Conservation (phyloP, 2,797 vertebrate species). For the Pogoniulus pusillus region DNA sequence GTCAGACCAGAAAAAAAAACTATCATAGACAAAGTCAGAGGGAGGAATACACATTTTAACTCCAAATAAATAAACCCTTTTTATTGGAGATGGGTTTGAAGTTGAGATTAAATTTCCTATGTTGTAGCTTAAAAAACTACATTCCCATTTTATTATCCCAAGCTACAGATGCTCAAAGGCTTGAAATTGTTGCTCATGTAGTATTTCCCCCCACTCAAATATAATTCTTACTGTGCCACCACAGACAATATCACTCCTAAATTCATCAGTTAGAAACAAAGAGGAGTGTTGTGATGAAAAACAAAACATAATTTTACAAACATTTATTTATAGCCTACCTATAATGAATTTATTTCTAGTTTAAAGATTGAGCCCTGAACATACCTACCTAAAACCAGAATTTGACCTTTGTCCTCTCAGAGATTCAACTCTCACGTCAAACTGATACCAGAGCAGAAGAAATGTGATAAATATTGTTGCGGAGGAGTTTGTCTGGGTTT, state of each 20-base stretch:
- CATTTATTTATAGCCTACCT: no score
- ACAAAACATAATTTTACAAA: no score
- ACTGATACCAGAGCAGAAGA: not conserved
- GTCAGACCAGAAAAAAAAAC: not conserved
- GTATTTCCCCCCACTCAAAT: not conserved
- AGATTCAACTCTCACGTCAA: not conserved
- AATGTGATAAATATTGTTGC: no score
- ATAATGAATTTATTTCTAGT: not conserved
- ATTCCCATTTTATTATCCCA: not conserved
- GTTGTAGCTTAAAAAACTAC: not conserved
- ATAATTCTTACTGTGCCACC: not conserved
- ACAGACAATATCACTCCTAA: not conserved
- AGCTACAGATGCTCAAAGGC: not conserved
- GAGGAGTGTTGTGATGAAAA: not conserved
- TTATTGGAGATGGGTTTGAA: not conserved
- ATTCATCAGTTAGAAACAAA: not conserved
- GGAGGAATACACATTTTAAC: not conserved
- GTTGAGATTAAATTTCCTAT: not conserved
- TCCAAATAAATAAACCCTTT: not conserved
- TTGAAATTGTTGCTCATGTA: not conserved
- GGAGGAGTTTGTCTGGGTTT: no score
- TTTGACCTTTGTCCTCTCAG: not conserved
- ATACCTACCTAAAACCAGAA: not conserved
- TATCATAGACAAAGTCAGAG: not conserved
- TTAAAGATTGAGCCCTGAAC: not conserved